These are phyloP conservation scores for Desmodus rotundus DNA, from an alignment of 2,113 vertebrate species.

Conservation along the genomic window DNA sequence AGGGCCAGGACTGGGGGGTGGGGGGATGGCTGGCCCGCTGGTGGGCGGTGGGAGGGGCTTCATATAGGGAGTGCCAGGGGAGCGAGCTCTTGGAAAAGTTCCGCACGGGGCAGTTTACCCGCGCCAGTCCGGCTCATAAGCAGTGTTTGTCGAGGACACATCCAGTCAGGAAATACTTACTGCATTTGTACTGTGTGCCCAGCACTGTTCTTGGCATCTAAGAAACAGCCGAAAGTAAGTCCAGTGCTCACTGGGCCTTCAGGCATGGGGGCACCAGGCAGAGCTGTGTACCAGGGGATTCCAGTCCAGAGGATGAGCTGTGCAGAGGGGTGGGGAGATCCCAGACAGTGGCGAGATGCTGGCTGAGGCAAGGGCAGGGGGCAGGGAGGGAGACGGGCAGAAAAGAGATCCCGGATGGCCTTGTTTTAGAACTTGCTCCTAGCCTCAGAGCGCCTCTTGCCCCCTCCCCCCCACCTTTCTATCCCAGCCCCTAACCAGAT, in stretches of 20 bases:
- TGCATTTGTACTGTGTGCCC: background rate
- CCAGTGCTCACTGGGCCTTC: background rate
- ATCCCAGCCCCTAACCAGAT: background rate
- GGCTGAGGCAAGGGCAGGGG: background rate
- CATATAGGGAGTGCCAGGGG: background rate
- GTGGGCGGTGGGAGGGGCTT: fast-evolving
- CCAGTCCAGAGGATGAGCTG: background rate
- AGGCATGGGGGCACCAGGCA: background rate
- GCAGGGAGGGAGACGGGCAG: background rate
- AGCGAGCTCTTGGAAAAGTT: background rate
- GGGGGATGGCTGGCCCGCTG: fast-evolving
- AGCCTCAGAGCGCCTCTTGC: background rate
- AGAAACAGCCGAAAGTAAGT: background rate
- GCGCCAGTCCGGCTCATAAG: background rate
- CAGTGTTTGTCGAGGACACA: background rate
- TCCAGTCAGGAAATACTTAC: background rate
- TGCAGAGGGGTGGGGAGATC: background rate
- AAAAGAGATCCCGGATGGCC: background rate
- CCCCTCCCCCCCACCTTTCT: no score
- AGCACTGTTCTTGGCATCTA: background rate
- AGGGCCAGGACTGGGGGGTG: fast-evolving
- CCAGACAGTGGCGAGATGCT: background rate
- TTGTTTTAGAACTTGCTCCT: background rate
- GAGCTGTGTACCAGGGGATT: background rate
- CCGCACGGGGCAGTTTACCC: no score